Percentiles rank a stretch among this genome's conserved stretches.
Evolutionary conservation across 2,888 invertebrate species (phyloP).

Genomic region (Melanchra persicariae): DNA sequence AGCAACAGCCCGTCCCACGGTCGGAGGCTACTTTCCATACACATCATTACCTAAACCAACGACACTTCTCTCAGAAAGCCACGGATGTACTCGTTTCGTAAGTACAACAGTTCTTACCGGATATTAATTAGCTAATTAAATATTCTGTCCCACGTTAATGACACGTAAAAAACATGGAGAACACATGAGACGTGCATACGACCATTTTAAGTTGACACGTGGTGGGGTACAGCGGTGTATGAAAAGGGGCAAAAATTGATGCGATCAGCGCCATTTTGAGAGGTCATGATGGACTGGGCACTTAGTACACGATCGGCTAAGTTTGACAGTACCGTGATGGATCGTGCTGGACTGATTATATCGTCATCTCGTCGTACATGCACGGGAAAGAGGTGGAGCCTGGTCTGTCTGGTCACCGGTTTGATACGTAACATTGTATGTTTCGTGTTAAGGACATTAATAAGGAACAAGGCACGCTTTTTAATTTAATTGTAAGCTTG

Average conservation of each 20-base stretch:
- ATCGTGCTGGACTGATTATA: slow-evolving; percentile 78
- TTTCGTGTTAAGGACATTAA: slow-evolving; percentile 27
- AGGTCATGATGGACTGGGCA: slow-evolving; percentile 46
- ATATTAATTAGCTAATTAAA: slow-evolving; percentile 73
- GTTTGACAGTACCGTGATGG: slow-evolving; percentile 80
- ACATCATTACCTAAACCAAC: slow-evolving; percentile 30
- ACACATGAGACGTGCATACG: slow-evolving; percentile 55
- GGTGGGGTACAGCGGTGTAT: not conserved
- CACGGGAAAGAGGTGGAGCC: slow-evolving; percentile 39
- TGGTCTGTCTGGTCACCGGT: slow-evolving; percentile 7
- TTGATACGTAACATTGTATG: slow-evolving; percentile 11
- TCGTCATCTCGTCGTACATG: slow-evolving; percentile 67
- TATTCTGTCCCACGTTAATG: slow-evolving; percentile 72
- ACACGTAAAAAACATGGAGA: slow-evolving; percentile 70
- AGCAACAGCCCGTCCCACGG: slow-evolving; percentile 15
- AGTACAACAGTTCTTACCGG: slow-evolving; percentile 60
- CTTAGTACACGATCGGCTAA: slow-evolving; percentile 70
- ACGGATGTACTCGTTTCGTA: slow-evolving; percentile 54
- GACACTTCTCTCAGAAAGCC: slow-evolving; percentile 37
- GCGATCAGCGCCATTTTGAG: slow-evolving; percentile 10
- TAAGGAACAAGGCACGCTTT: slow-evolving; percentile 7
- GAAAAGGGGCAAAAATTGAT: not conserved
- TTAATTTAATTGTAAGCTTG: not conserved
- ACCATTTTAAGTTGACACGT: slow-evolving; percentile 6
- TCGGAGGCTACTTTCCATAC: slow-evolving; percentile 23